phyloP scores from a whole-genome alignment of 2,113 vertebrate species.

The Ellobius talpinus region DNA sequence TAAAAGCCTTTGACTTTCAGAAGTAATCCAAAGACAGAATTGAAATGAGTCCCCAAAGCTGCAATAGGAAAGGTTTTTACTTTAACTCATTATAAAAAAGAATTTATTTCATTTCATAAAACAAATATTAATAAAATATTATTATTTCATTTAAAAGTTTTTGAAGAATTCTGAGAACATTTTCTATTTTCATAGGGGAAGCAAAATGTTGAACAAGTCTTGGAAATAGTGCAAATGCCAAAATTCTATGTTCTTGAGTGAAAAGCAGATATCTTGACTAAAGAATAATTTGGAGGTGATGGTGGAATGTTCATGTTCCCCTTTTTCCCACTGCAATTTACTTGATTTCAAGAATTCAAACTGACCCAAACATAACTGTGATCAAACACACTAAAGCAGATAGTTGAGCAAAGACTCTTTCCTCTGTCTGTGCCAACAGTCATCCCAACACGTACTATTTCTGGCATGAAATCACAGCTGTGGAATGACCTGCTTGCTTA shows the following conservation, averaged over 20 bases:
- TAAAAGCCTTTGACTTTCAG: neutral
- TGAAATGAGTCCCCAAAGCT: neutral
- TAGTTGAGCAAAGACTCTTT: neutral
- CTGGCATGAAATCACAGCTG: constrained; percentile 50
- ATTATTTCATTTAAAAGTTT: neutral
- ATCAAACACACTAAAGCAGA: neutral
- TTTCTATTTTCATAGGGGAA: neutral
- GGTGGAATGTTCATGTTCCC: neutral
- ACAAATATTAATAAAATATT: neutral
- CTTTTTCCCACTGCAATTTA: neutral
- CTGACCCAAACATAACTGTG: neutral
- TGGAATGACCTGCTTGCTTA: constrained; percentile 37
- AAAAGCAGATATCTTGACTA: neutral
- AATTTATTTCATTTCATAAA: neutral
- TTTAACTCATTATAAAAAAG: constrained; percentile 23
- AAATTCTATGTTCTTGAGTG: constrained; percentile 14
- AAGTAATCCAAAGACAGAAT: constrained; percentile 9
- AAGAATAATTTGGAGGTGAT: neutral
- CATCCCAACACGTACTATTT: neutral
- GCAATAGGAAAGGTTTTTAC: neutral
- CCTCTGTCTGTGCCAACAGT: neutral
- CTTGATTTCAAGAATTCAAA: constrained; percentile 38
- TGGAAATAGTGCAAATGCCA: neutral
- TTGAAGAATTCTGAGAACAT: neutral
- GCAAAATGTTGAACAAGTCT: neutral